A percentile compares a stretch with the other conserved stretches of the same genome.
These are phyloP conservation scores for Hemiscyllium ocellatum DNA, from an alignment of 2,113 vertebrate genomes.

Conservation along the genomic window DNA sequence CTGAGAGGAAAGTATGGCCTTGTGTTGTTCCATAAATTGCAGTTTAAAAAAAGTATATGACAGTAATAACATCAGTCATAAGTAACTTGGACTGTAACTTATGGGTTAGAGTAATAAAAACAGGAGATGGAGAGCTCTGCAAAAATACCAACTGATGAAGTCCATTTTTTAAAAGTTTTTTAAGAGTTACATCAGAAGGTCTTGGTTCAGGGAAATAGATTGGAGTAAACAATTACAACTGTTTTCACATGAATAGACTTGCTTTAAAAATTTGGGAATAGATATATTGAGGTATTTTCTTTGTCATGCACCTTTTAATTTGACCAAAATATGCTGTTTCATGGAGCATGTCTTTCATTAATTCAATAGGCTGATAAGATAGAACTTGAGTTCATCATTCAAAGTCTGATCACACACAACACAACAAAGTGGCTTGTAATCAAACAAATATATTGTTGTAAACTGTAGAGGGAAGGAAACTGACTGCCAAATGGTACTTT, in stretches of 20 bases:
- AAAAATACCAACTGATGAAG: background rate
- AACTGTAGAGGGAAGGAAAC: background rate
- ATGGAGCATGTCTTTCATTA: background rate
- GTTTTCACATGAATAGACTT: background rate
- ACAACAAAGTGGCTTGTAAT: background rate
- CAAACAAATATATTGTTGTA: background rate
- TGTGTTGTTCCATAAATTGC: background rate
- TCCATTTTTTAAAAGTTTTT: background rate
- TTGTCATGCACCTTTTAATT: background rate
- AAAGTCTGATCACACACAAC: too few relatives aligned
- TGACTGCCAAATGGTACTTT: background rate
- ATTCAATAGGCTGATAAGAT: background rate
- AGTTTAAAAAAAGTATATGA: background rate
- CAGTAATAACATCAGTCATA: background rate
- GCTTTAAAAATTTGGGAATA: background rate
- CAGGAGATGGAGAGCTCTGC: background rate
- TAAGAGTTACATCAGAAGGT: background rate
- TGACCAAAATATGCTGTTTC: background rate
- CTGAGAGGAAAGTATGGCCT: background rate
- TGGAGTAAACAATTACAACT: background rate
- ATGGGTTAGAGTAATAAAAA: background rate
- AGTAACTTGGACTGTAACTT: background rate
- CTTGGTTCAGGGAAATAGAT: background rate
- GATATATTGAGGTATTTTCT: too few relatives aligned
- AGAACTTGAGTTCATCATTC: background rate